Percentiles rank a stretch among this genome's conserved stretches.
These are phyloP conservation scores for Drosophila subobscura DNA, from an alignment of 1,140 invertebrate genomes.

Conservation along the genomic window DNA sequence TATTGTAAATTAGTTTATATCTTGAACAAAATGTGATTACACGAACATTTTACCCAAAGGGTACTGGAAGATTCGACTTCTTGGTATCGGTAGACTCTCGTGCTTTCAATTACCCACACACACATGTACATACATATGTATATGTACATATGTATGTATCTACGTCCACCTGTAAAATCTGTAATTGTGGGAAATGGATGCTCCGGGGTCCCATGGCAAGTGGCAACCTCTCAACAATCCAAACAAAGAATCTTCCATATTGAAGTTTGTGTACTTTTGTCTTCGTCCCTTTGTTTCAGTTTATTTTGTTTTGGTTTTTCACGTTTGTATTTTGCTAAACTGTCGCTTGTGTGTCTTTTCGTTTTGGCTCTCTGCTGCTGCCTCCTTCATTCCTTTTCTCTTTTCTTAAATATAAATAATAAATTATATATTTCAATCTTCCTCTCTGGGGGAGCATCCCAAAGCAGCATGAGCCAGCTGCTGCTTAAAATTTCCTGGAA, in stretches of 20 bases:
- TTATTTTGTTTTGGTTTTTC: conserved; percentile 36
- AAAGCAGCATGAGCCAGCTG: background rate
- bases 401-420: conserved; percentile 57
- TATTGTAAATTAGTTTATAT: too few species aligned
- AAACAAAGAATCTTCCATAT: conserved; percentile 46
- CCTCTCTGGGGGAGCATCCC: conserved; percentile 8
- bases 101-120: background rate
- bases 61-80: too few species aligned
- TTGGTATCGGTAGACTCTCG: too few species aligned
- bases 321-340: conserved; percentile 28
- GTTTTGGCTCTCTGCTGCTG: background rate
- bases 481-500: conserved; percentile 1
- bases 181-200: background rate
- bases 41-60: too few species aligned
- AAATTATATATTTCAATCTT: conserved; percentile 47
- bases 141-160: too few species aligned
- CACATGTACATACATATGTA: too few species aligned
- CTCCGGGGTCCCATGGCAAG: conserved; percentile 4
- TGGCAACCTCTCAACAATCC: conserved; percentile 16
- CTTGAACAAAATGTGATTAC: too few species aligned
- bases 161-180: conserved; percentile 26
- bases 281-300: conserved; percentile 32
- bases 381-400: background rate
- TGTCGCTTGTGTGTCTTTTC: conserved; percentile 21
- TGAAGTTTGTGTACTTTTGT: conserved; percentile 22